Percentiles rank a stretch among this genome's conserved stretches.
These are phyloP conservation scores for Xanthorhoe designata DNA, from an alignment of 2,888 invertebrate species.

Conservation along the genomic window DNA sequence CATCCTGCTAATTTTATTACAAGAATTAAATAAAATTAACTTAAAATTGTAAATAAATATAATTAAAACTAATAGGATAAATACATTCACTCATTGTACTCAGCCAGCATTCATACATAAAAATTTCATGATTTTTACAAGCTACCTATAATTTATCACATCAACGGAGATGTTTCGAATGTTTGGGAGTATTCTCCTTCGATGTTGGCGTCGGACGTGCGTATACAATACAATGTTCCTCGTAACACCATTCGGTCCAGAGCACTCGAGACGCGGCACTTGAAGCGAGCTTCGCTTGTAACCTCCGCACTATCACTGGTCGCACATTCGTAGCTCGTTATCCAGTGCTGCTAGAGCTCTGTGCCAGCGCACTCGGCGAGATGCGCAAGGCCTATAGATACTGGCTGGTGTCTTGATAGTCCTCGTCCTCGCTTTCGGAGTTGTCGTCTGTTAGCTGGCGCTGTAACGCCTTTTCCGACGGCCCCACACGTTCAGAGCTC, in stretches of 20 bases:
- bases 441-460: conserved; percentile 83
- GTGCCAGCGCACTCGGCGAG: conserved; percentile 9
- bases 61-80: conserved; percentile 78
- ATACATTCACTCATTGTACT: conserved; percentile 79
- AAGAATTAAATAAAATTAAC: conserved; percentile 66
- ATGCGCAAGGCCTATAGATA: conserved; percentile 63
- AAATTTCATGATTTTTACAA: conserved; percentile 62
- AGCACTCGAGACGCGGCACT: conserved; percentile 20
- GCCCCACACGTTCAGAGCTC: conserved; percentile 72
- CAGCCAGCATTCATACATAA: conserved; percentile 62
- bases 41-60: conserved; percentile 70
- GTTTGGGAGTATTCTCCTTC: conserved; percentile 41
- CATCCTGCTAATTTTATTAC: conserved; percentile 62
- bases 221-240: conserved; percentile 31
- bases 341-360: not conserved
- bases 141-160: conserved; percentile 62
- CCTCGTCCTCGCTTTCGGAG: conserved; percentile 78
- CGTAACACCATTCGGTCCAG: conserved; percentile 19
- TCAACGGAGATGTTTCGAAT: conserved; percentile 47
- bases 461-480: conserved; percentile 70
- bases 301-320: not conserved
- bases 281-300: not conserved
- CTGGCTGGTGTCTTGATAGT: conserved; percentile 79
- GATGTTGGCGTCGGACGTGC: conserved; percentile 41
- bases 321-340: conserved; percentile 1